phyloP scores from a whole-genome alignment of 1,140 invertebrate genomes.

The Zelostemma sp. region DNA sequence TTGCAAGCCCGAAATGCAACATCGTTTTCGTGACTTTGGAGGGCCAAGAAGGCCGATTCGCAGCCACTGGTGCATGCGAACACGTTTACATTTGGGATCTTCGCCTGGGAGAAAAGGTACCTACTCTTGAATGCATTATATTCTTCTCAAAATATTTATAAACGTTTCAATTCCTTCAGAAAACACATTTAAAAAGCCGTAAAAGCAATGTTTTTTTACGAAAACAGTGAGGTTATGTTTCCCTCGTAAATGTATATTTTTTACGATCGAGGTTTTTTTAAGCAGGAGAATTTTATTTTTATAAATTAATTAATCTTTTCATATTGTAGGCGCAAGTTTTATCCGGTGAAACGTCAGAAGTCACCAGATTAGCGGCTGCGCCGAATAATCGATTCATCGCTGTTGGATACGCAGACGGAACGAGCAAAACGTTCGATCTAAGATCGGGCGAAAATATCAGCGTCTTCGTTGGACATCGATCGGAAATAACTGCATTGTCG shows the following conservation, averaged over 20 bases:
- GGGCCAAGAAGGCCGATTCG: slow-evolving; percentile 82
- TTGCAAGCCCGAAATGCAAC: slow-evolving; percentile 85
- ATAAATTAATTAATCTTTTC: no score
- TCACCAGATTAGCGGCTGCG: slow-evolving; percentile 80
- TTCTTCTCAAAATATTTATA: slow-evolving; percentile 17
- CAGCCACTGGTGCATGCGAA: slow-evolving; percentile 92
- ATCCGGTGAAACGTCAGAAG: slow-evolving; percentile 82
- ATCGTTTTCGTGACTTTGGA: slow-evolving; percentile 82
- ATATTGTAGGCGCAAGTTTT: slow-evolving; percentile 83
- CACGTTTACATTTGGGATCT: slow-evolving; percentile 96
- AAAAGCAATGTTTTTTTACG: no score
- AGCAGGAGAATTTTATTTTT: no score
- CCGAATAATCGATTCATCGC: slow-evolving; percentile 84
- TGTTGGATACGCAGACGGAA: slow-evolving; percentile 92
- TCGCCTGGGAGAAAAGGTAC: slow-evolving; percentile 88
- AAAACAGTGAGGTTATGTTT: no score
- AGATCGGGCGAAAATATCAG: slow-evolving; percentile 78
- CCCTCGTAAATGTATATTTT: no score
- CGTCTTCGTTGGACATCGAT: slow-evolving; percentile 90
- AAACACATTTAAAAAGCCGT: no score
- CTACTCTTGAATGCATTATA: no score
- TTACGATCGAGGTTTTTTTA: no score
- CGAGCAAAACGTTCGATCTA: slow-evolving; percentile 85
- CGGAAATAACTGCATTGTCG: slow-evolving; percentile 83
- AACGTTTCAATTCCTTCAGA: slow-evolving; percentile 27